Percentiles rank a stretch among this genome's conserved stretches.
Evolutionary conservation across 2,113 vertebrate genomes (phyloP).

Genomic region (Sceloporus tristichus): DNA sequence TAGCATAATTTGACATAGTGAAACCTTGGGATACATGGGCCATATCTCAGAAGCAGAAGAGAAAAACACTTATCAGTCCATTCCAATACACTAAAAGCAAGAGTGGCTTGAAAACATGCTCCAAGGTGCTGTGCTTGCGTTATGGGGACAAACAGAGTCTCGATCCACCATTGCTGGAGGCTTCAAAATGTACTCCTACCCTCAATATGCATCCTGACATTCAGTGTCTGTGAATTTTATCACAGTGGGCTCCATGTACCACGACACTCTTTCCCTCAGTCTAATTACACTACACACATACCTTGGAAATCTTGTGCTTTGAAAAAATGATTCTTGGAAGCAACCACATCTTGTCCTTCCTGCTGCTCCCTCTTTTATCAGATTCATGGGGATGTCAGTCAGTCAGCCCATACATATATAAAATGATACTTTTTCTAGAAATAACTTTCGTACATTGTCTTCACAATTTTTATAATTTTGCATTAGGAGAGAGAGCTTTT

Average conservation of each 20-base stretch:
- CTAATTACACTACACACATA: background rate
- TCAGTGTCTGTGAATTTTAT: background rate
- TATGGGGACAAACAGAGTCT: background rate
- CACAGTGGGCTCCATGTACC: background rate
- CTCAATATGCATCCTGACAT: background rate
- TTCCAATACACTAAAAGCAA: background rate
- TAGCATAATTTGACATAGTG: background rate
- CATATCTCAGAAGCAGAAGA: background rate
- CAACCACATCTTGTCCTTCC: background rate
- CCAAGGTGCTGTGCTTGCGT: background rate
- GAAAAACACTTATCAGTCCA: background rate
- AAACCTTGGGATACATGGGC: background rate
- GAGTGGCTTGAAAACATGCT: background rate
- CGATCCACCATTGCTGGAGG: background rate
- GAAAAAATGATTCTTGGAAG: background rate
- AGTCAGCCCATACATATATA: background rate
- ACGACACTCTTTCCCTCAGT: background rate
- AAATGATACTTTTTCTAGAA: background rate
- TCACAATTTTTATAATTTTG: background rate
- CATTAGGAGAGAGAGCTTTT: background rate
- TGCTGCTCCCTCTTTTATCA: background rate
- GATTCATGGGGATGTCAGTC: background rate
- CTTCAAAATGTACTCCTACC: background rate
- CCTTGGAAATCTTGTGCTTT: background rate
- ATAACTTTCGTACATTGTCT: background rate